Percentiles rank a stretch among this genome's conserved stretches.
Evolutionary conservation across 2,888 invertebrate genomes (phyloP).

Genomic region (Sarcophaga subvicina): DNA sequence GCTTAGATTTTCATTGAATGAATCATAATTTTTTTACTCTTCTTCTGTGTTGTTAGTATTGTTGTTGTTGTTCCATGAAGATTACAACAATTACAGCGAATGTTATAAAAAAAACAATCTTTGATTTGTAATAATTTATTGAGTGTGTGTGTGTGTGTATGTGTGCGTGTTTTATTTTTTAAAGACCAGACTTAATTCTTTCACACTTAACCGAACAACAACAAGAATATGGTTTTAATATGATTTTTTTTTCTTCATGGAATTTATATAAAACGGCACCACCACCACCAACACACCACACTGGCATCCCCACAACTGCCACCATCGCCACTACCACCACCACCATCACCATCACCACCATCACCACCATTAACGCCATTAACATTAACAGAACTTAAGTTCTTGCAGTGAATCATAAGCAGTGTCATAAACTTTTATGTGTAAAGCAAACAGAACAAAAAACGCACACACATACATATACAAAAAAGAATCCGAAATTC

Average conservation of each 20-base stretch:
- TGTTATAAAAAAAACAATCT: slow-evolving; percentile 41
- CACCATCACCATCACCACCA: background rate
- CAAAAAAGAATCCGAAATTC: no score
- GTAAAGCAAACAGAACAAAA: background rate
- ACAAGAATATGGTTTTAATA: no score
- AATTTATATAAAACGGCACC: background rate
- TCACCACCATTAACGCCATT: background rate
- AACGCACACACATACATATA: background rate
- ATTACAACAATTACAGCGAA: slow-evolving; percentile 39
- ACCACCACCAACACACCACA: background rate
- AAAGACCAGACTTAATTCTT: slow-evolving; percentile 55
- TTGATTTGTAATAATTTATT: slow-evolving; percentile 42
- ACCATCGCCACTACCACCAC: background rate
- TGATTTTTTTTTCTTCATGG: no score
- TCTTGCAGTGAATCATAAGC: slow-evolving; percentile 38
- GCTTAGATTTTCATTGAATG: slow-evolving; percentile 59
- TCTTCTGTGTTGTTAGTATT: background rate
- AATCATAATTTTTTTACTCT: slow-evolving; percentile 31
- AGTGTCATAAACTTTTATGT: slow-evolving; percentile 3
- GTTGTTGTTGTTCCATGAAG: slow-evolving; percentile 3
- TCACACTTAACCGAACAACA: background rate
- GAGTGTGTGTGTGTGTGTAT: no score
- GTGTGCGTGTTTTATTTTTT: slow-evolving; percentile 2
- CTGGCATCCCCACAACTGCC: background rate
- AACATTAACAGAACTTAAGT: background rate